Conservation (phyloP, 1,140 invertebrate genomes). For the Leptinotarsa texana region DNA sequence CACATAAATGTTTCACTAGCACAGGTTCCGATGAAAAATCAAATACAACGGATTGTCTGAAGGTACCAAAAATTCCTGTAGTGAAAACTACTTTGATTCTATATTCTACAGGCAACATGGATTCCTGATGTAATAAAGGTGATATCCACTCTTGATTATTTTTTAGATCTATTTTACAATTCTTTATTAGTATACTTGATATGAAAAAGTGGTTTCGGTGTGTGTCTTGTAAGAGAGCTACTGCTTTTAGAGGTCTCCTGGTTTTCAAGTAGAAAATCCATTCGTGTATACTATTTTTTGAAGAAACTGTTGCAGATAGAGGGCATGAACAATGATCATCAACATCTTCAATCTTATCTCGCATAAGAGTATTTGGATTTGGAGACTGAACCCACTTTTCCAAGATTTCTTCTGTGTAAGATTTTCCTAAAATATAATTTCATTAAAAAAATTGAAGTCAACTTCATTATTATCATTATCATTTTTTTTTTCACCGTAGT, state of each 20-base stretch:
- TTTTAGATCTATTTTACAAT: conserved; percentile 49
- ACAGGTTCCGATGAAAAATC: conserved; percentile 76
- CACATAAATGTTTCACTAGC: conserved; percentile 72
- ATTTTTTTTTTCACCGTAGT: no score
- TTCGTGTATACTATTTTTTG: conserved; percentile 67
- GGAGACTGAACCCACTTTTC: conserved; percentile 67
- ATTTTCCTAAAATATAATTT: conserved; percentile 46
- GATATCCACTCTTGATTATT: conserved; percentile 66
- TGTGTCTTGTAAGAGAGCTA: conserved; percentile 73
- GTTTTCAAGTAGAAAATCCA: conserved; percentile 71
- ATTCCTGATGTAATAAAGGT: conserved; percentile 30
- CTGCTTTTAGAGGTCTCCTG: conserved; percentile 59
- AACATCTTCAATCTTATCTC: conserved; percentile 63
- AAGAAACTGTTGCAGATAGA: conserved; percentile 66
- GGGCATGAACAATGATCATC: conserved; percentile 66
- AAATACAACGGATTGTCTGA: conserved; percentile 78
- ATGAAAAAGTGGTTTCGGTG: conserved; percentile 72
- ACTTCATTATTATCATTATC: no score
- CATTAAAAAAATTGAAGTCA: no score
- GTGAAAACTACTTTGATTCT: conserved; percentile 71
- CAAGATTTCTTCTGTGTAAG: conserved; percentile 66
- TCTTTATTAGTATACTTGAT: conserved; percentile 48
- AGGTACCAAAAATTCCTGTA: conserved; percentile 79
- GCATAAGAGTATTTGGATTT: conserved; percentile 63
- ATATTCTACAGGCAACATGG: conserved; percentile 56